Conservation (phyloP, 2,797 vertebrate genomes). For the Sternotherus odoratus region DNA sequence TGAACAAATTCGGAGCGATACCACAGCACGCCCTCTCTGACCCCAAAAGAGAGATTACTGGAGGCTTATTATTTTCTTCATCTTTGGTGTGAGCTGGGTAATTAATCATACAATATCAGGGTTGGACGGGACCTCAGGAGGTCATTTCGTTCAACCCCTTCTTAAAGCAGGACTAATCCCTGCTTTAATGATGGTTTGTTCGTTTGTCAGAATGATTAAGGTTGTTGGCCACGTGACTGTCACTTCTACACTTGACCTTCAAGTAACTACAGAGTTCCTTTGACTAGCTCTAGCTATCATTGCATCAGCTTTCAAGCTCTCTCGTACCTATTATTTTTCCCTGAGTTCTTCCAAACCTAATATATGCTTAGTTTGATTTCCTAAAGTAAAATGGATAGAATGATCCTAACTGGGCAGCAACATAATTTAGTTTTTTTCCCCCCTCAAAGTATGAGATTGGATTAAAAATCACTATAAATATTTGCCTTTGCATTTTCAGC, state of each 20-base stretch:
- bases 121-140: no score
- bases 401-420: not conserved
- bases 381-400: not conserved
- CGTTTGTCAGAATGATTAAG: conserved; percentile 65
- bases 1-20: not conserved
- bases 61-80: conserved; percentile 51
- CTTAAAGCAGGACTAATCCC: no score
- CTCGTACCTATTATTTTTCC: not conserved
- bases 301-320: not conserved
- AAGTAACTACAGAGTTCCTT: not conserved
- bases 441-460: not conserved
- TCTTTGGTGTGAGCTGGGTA: conserved; percentile 36
- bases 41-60: not conserved
- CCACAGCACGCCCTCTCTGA: not conserved
- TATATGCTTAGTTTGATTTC: not conserved
- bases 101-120: no score
- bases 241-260: conserved; percentile 33
- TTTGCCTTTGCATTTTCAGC: conserved; percentile 33
- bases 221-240: not conserved
- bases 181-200: conserved; percentile 62
- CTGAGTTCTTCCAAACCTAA: not conserved
- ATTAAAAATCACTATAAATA: not conserved
- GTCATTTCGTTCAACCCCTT: no score
- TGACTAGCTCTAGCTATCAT: not conserved
- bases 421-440: not conserved